phyloP scores from a whole-genome alignment of 1,140 invertebrate genomes.

The Drosophila watanabei region DNA sequence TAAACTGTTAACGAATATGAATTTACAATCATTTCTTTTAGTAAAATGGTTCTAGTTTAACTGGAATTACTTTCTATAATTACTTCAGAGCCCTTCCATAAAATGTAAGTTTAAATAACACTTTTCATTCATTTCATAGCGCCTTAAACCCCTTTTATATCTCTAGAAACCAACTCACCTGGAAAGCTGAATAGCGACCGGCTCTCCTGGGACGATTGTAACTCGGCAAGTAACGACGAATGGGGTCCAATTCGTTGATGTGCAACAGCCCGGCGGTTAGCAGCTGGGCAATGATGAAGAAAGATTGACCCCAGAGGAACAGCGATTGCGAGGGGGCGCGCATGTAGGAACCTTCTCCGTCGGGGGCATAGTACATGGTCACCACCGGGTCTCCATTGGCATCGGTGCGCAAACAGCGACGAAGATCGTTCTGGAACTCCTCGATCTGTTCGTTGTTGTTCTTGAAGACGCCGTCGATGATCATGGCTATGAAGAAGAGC shows the following conservation, averaged over 20 bases:
- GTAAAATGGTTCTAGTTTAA: not conserved
- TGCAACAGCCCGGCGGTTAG: conserved; percentile 95
- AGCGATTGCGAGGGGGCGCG: conserved; percentile 84
- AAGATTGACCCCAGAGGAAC: conserved; percentile 96
- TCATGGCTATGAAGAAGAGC: conserved; percentile 97
- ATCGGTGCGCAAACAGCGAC: conserved; percentile 91
- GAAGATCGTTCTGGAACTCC: conserved; percentile 95
- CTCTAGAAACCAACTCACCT: conserved; percentile 88
- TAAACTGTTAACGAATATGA: not conserved
- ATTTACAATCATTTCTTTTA: not conserved
- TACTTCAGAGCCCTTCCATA: not conserved
- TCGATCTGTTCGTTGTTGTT: conserved; percentile 96
- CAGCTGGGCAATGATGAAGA: conserved; percentile 97
- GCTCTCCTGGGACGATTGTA: conserved; percentile 96
- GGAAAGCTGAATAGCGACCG: conserved; percentile 98
- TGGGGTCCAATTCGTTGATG: conserved; percentile 98
- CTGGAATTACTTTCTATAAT: not conserved
- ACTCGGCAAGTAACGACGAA: conserved; percentile 97
- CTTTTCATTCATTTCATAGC: conserved; percentile 41
- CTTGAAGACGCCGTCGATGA: conserved; percentile 97
- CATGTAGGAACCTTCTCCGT: conserved; percentile 87
- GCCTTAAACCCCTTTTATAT: not conserved
- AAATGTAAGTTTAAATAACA: not conserved
- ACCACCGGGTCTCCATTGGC: conserved; percentile 93
- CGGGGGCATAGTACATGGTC: conserved; percentile 95